These are phyloP conservation scores for Spheniscus mendiculus DNA, from an alignment of 2,113 vertebrate species.

Conservation along the genomic window DNA sequence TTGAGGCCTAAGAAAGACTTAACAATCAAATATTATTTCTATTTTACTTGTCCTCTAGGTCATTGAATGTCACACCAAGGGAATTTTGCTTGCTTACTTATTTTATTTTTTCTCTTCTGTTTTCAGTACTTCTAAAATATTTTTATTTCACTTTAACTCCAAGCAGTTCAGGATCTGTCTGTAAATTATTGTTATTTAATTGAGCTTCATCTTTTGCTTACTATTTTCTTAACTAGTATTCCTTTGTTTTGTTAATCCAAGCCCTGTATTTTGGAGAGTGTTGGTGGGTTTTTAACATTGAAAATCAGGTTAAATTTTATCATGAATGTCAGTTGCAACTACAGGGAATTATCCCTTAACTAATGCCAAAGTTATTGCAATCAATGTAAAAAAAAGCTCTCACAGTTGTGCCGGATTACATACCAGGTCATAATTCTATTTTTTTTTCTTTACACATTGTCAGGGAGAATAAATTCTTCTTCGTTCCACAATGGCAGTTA, in stretches of 20 bases:
- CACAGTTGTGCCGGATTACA: background rate
- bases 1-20: background rate
- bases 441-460: background rate
- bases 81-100: background rate
- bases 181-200: background rate
- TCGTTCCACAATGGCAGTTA: background rate
- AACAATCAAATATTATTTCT: background rate
- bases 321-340: background rate
- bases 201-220: background rate
- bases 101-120: background rate
- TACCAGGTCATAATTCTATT: background rate
- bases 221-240: background rate
- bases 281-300: background rate
- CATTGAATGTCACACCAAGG: background rate
- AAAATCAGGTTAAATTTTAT: background rate
- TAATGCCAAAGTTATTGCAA: background rate
- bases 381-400: background rate
- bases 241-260: background rate
- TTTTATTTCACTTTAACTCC: background rate
- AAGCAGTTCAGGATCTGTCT: background rate
- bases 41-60: background rate
- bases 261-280: background rate
- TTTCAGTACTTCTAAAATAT: background rate
- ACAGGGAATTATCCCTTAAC: background rate
- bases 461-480: background rate